Evolutionary conservation across 2,113 vertebrate genomes (phyloP), one percentile per base, ranked within the genome.

Genomic region (Eleginops maclovinus): DNA sequence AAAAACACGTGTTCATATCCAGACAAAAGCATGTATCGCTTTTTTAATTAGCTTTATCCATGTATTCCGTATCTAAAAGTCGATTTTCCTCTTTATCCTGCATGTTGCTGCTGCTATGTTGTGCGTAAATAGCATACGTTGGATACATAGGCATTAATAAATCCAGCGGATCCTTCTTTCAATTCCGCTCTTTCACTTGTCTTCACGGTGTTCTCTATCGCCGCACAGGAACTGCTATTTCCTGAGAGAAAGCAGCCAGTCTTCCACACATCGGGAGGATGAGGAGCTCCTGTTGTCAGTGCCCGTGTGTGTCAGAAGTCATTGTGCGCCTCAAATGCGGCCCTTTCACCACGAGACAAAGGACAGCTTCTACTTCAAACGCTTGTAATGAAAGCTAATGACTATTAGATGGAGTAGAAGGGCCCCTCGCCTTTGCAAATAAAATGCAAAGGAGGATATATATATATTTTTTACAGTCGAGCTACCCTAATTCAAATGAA

Each of bases 351-450:
- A 21, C 81, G 85, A 91, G 78, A 96, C 96, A 97, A 97, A 93
- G 88, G 89, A 72, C 77, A 67, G 87, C 91, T 72, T 83, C 91
- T 54, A 96, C 96, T 96, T 97, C 96, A 97, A 97, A 97, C 92
- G 94, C 88, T 84, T 77, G 95, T 95, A 96, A 97, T 97, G 95
- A 96, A 96, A 96, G 95, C 94, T 97, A 97, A 97, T 97, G 96
- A 97, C 96, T 94, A 94, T 95, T 96, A 96, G 94, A 96, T 95
- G 90, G 94, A 96, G 93, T 89, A 87, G 84, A 91, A 64, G 72
- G 90, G 90, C 85, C 86, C n/a, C 86, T 91, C 66, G 53, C 75
- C 91, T 91, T 85, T 89, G 59, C 92, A 93, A 95, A 95, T 95
- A 94, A 91, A 95, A 93, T 93, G 93, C 93, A 92, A 94, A 89